Base-by-base conservation (phyloP, 2,113 vertebrate genomes). In the Oncorhynchus masou region DNA sequence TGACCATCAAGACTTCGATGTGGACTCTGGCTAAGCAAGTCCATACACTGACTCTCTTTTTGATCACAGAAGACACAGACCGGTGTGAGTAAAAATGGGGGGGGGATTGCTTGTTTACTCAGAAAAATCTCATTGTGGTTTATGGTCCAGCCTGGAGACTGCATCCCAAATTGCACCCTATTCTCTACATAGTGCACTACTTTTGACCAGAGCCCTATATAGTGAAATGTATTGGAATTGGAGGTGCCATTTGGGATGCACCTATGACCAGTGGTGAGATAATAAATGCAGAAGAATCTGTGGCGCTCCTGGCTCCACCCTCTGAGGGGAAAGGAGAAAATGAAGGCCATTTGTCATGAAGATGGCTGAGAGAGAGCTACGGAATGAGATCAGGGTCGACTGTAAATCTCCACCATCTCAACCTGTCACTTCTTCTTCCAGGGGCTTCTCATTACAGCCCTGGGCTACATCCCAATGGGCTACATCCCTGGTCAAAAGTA, bases 361-460 rank as follows among this genome's bases (percentile, higher is more conserved):
- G 54, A 78, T 74, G 79, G 76, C 59, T 24, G 68, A 59, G 77
- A 54, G 13, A 54, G 12, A 54, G 51, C 16, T 54, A 54, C 77
- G 75, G 77, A 75, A 74, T 79, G 74, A 80, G 79, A 84, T 86
- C 77, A 77, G 19, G n/a, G 19, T 62, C n/a, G 22, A 22, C 59
- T 62, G 59, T n/a, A n/a, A 62, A 62, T 62, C n/a, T 62, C 59
- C 13, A 16, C n/a, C n/a, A 15, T 20, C 51, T 54, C 3, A 57
- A 57, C 54, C 59, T 62, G 59, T 24, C 59, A 62, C 19, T 62
- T 45, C 39, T 45, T 45, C 9, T 45, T 62, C 59, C 71, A 74
- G 73, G 75, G 65, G 51, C 87, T 90, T 90, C 79, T 81, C 82
- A 88, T 27, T 73, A 77, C 84, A 88, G 20, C 81, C 72, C 64